Evolutionary conservation across 2,113 vertebrate species (phyloP), one percentile per base, ranked within the genome.

Genomic region (Morone chrysops): DNA sequence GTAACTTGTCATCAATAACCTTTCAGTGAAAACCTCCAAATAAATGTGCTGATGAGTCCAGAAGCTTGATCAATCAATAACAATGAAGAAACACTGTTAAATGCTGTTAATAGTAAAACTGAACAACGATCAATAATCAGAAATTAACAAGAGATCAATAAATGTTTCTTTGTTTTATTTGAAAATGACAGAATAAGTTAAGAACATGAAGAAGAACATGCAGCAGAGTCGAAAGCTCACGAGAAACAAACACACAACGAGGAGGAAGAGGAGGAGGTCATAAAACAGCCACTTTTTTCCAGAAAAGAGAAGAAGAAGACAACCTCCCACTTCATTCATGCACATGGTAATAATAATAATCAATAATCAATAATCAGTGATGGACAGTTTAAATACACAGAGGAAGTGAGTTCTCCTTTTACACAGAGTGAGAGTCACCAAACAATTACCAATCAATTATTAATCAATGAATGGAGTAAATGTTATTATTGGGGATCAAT

Each of bases 101-200:
- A 31, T 31, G 31, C 31, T 31, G 31, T 31, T 31, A 31, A 3
- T 4, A 31, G 31, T 31, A 31, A 47, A 47, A 20, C 54, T 25
- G 22, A 31, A 3, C 25, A 59, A 11, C 11, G 7, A 51, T 25
- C 31, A 66, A 56, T 56, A 53, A 76, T 8, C 5, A 61, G 3
- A 17, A 76, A 9, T 38, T 2, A 66, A 74, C 38, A 75, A 53
- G 56, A 61, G 4, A 63, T 61, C 40, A 75, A 74, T 75, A 36
- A 65, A 11, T 36, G 45, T 88, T 77, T 77, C 18, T 16, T 67
- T 65, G 31, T 83, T 92, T 87, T 90, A 88, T 92, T 93, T 83
- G 41, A 87, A 88, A 91, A 91, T 72, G 94, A 96, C 96, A 97
- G 96, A 96, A 99, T 98, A 98, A 97, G 96, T 97, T 97, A 97